Conservation (phyloP, 1,140 invertebrate species). For the Idris sp. region DNA sequence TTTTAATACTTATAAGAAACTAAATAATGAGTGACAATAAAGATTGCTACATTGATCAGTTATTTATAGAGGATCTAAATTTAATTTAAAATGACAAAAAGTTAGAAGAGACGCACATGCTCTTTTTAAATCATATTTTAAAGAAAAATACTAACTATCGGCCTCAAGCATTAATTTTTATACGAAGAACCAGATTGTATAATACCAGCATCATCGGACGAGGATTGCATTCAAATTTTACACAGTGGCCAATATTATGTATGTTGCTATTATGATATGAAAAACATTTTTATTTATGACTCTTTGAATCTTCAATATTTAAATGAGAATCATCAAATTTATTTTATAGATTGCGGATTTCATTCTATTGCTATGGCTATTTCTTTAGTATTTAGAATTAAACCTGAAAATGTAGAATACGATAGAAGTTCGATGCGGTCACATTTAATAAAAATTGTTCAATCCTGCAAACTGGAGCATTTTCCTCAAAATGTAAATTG, state of each 20-base stretch:
- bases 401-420: slow-evolving; percentile 13
- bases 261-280: slow-evolving; percentile 8
- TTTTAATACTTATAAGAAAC: too few species aligned
- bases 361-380: slow-evolving; percentile 35
- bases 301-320: slow-evolving; percentile 4
- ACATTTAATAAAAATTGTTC: slow-evolving; percentile 21
- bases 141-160: background rate
- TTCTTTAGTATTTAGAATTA: slow-evolving; percentile 7
- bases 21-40: too few species aligned
- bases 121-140: slow-evolving; percentile 2
- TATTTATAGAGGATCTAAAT: slow-evolving; percentile 59
- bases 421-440: slow-evolving; percentile 1
- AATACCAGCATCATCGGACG: background rate
- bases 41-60: background rate
- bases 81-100: background rate
- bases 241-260: background rate
- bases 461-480: background rate
- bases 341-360: slow-evolving; percentile 35
- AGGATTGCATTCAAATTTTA: slow-evolving; percentile 9
- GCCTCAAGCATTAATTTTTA: background rate
- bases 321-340: slow-evolving; percentile 10
- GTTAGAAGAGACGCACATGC: slow-evolving; percentile 16
- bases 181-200: background rate
- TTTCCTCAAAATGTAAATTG: slow-evolving; percentile 6
- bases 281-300: slow-evolving; percentile 13